Conservation (phyloP, 2,888 invertebrate genomes). For the Plagodis pulveraria region DNA sequence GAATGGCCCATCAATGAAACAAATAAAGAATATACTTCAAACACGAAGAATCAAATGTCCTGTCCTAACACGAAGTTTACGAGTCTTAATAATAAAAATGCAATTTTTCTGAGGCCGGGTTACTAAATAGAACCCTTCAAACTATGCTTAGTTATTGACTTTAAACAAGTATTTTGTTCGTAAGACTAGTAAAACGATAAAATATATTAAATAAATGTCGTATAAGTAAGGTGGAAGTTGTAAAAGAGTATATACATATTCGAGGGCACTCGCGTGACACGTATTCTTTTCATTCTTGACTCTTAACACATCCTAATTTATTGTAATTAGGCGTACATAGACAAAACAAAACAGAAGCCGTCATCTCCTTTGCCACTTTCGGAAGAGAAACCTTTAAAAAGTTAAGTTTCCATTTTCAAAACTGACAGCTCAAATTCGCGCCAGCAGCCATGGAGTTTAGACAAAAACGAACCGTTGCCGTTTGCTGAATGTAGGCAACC, state of each 20-base stretch:
- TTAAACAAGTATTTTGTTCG: no score
- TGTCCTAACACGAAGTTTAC: no score
- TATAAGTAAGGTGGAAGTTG: background rate
- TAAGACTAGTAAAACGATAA: no score
- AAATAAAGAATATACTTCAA: no score
- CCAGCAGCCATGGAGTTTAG: conserved; percentile 30
- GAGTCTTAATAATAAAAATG: no score
- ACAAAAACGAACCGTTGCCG: conserved; percentile 24
- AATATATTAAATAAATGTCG: no score
- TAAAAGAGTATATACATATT: background rate
- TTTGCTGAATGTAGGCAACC: conserved; percentile 43
- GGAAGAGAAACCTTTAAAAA: conserved; percentile 29
- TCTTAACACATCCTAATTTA: conserved; percentile 10
- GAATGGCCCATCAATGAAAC: no score
- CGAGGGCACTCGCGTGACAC: background rate
- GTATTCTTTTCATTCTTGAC: background rate
- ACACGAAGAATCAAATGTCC: no score
- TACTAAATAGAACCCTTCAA: no score
- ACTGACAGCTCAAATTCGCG: conserved; percentile 29
- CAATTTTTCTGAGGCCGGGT: no score
- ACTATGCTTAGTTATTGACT: no score
- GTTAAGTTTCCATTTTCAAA: conserved; percentile 30
- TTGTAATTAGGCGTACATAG: conserved; percentile 13
- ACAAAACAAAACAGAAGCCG: conserved; percentile 19
- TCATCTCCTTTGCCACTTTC: conserved; percentile 22